Conservation (phyloP, 1,140 invertebrate species). For the Lasioglossum albipes region DNA sequence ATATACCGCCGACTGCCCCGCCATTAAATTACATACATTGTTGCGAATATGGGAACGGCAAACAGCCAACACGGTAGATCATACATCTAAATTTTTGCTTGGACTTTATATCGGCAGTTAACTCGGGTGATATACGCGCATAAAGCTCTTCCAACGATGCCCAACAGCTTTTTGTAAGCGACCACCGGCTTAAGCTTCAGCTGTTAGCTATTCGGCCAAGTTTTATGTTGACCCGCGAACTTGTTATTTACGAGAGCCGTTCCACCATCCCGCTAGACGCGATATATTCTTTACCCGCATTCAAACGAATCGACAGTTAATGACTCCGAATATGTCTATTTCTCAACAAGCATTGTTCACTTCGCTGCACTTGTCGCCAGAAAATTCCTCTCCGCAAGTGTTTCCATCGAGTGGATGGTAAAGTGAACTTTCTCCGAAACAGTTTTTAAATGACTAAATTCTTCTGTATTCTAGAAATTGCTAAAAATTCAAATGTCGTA, state of each 20-base stretch:
- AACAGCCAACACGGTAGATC: constrained; percentile 6
- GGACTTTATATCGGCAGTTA: constrained; percentile 66
- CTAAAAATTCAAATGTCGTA: no score
- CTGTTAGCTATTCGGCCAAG: constrained; percentile 22
- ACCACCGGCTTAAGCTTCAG: constrained; percentile 38
- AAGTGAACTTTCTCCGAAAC: no score
- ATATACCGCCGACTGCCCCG: constrained; percentile 35
- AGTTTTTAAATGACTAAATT: no score
- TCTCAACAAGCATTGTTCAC: not conserved
- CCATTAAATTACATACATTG: constrained; percentile 53
- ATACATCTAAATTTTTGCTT: constrained; percentile 41
- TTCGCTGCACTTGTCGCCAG: no score
- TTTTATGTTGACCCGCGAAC: constrained; percentile 57
- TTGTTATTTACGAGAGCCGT: constrained; percentile 58
- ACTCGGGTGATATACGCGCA: constrained; percentile 53
- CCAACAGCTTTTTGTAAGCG: constrained; percentile 45
- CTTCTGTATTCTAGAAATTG: no score
- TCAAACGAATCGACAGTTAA: constrained; percentile 41
- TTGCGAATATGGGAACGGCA: constrained; percentile 10
- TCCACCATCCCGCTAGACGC: constrained; percentile 19
- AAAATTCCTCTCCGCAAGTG: no score
- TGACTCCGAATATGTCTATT: not conserved
- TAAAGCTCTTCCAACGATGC: constrained; percentile 52
- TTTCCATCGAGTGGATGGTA: no score
- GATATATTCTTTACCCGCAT: constrained; percentile 13